Base-by-base conservation (phyloP, 1,140 invertebrate species). In the Pogonognathellus flavescens region DNA sequence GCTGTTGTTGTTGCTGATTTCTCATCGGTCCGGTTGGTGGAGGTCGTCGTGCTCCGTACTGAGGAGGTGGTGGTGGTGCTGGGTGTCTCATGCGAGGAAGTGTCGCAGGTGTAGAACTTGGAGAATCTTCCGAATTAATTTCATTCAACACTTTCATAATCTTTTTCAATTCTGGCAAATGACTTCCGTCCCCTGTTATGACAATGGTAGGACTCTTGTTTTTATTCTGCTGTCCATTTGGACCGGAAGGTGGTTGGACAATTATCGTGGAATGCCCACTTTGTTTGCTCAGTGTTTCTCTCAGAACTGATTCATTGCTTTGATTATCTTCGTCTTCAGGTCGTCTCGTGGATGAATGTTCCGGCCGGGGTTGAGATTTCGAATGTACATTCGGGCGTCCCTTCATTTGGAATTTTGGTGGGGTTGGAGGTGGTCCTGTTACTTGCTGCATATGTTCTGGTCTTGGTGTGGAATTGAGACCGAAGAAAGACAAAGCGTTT, bases 141-240 rank as follows among this genome's bases (percentile, higher is more conserved):
- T 86, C 86, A 16, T 84, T 86, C 6, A 86, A 13, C 8, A 82
- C 86, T 52, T 85, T 88, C 49, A 88, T 86, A 16, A 88, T 88
- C 50, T 84, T 84, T 8, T 83, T 84, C 9, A 88, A 53, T 11
- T 88, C 83, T 18, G 82, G 85, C 16, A 88, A 57, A 57, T 88
- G 82, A 62, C 72, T 82, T 66, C 85, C 86, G 20, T 85, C 84
- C 55, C 85, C 86, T n/a, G 57, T 49, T 22, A 88, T 88, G 8
- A 88, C 81, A 41, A 86, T 86, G 1, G 84, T 86, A n/a, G 80
- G 72, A 18, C 70, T 76, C 14, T 66, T 41, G 9, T 59, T 10
- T 41, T 52, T 50, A 53, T 66, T 20, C 0, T 41, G 1, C 16
- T 31, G 49, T 59, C 22, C 53, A 49, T 49, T 31, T 0, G 25